Percentiles rank a stretch among this genome's conserved stretches.
Conservation (phyloP, 2,797 vertebrate species). For the Cirrhinus molitorella region DNA sequence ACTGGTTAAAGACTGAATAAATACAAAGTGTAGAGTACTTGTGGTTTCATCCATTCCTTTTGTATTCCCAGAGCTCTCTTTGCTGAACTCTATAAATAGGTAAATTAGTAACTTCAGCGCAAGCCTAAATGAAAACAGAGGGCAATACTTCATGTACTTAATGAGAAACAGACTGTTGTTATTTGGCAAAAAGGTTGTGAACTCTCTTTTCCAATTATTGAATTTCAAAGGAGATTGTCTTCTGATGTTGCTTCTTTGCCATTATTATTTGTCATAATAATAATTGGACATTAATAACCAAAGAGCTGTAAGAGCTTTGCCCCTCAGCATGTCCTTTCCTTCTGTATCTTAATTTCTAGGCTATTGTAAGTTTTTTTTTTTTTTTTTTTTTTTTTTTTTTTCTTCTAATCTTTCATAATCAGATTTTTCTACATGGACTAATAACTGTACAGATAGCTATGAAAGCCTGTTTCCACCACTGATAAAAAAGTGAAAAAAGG, state of each 20-base stretch:
- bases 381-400: background rate
- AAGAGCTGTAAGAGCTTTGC: background rate
- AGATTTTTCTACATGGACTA: background rate
- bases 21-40: background rate
- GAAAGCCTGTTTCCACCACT: no score
- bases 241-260: constrained; percentile 18
- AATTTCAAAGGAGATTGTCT: constrained; percentile 24
- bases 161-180: constrained; percentile 50
- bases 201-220: constrained; percentile 18
- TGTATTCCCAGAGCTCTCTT: background rate
- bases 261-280: constrained; percentile 1
- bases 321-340: background rate
- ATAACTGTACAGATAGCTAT: background rate
- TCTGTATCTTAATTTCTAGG: background rate
- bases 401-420: background rate
- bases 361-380: background rate
- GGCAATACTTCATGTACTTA: constrained; percentile 6
- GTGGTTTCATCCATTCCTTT: background rate
- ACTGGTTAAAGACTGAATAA: background rate
- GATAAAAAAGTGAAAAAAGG: no score
- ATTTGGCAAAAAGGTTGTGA: background rate
- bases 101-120: background rate
- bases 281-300: background rate
- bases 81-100: constrained; percentile 10
- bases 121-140: constrained; percentile 4